Conservation (phyloP, 1,140 invertebrate species). For the Drosophila mojavensis region DNA sequence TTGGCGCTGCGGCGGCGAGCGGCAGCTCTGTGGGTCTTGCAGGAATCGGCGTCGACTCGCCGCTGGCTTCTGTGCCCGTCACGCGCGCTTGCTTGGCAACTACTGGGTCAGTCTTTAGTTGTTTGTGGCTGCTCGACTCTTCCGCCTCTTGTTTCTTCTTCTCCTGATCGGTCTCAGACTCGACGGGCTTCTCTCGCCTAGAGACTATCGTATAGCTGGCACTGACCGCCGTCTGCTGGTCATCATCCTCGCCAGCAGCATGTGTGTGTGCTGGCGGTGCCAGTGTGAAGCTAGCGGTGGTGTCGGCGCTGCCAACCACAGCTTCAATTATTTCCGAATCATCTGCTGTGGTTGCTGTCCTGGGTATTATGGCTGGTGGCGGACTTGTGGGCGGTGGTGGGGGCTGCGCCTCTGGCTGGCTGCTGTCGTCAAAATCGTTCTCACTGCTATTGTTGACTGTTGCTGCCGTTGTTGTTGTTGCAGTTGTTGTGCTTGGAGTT, state of each 20-base stretch:
- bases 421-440: slow-evolving; percentile 7
- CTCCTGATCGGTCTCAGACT: slow-evolving; percentile 1
- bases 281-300: slow-evolving; percentile 76
- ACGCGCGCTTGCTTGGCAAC: slow-evolving; percentile 37
- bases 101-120: slow-evolving; percentile 68
- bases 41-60: slow-evolving; percentile 10
- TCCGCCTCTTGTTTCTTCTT: neutral
- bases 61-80: slow-evolving; percentile 15
- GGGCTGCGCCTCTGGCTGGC: slow-evolving; percentile 47
- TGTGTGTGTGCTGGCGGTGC: slow-evolving; percentile 54
- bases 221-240: slow-evolving; percentile 57
- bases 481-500: slow-evolving; percentile 39
- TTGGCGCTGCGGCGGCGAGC: slow-evolving; percentile 23
- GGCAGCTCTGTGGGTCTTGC: slow-evolving; percentile 60
- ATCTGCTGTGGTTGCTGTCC: slow-evolving; percentile 51
- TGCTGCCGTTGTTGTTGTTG: slow-evolving; percentile 12
- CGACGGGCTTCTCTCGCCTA: slow-evolving; percentile 45
- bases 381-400: slow-evolving; percentile 68
- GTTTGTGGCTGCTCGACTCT: slow-evolving; percentile 27
- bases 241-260: slow-evolving; percentile 22
- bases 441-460: slow-evolving; percentile 7
- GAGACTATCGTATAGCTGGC: slow-evolving; percentile 79
- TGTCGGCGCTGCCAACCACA: slow-evolving; percentile 51
- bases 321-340: slow-evolving; percentile 65
- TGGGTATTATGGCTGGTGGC: slow-evolving; percentile 61